Percentiles rank a stretch among this genome's conserved stretches.
phyloP scores from a whole-genome alignment of 2,797 vertebrate species.

The Channa striata region DNA sequence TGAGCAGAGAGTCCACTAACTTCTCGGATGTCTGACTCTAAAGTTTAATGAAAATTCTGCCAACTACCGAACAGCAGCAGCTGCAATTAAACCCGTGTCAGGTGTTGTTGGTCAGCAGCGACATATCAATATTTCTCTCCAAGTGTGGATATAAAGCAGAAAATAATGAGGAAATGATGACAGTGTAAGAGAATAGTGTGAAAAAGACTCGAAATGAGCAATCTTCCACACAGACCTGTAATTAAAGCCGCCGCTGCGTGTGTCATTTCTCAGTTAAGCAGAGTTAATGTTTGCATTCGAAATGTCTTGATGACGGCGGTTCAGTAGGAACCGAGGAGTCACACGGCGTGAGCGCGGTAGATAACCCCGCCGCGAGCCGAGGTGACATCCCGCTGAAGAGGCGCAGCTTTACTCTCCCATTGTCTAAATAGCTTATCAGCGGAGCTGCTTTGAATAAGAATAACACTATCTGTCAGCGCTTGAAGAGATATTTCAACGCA shows the following conservation, averaged over 20 bases:
- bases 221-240: neutral
- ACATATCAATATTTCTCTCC: no score
- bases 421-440: slow-evolving; percentile 13
- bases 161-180: no score
- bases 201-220: no score
- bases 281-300: neutral
- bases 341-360: neutral
- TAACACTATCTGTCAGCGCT: neutral
- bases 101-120: no score
- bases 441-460: neutral
- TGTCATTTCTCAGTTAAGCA: neutral
- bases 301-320: neutral
- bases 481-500: neutral
- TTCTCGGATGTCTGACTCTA: no score
- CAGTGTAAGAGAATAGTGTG: no score
- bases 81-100: no score
- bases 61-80: no score
- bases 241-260: neutral
- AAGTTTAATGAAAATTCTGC: no score
- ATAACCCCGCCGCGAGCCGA: neutral
- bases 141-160: no score
- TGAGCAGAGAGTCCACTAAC: no score
- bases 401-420: neutral
- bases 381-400: neutral
- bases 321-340: neutral